Percentiles rank a stretch among this genome's conserved stretches.
Evolutionary conservation across 2,113 vertebrate genomes (phyloP).

Genomic region (Oryctolagus cuniculus): DNA sequence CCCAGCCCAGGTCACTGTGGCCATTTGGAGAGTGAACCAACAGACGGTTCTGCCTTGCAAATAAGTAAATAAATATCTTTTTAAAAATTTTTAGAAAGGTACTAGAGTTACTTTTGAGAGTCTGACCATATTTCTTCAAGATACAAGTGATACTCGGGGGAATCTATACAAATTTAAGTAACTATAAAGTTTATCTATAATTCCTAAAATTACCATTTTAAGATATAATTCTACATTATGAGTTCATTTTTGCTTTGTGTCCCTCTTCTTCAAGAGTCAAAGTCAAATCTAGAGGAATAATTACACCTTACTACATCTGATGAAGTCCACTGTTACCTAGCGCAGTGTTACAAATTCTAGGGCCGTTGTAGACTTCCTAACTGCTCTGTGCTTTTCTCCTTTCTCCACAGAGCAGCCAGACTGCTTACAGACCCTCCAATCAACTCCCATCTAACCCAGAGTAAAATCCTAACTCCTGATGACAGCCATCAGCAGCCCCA

Average conservation of each 20-base stretch:
- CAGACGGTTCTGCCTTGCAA: too few species aligned
- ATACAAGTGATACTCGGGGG: not conserved
- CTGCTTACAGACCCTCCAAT: not conserved
- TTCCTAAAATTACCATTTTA: slow-evolving; percentile 31
- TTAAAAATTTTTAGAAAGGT: not conserved
- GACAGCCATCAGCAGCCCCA: not conserved
- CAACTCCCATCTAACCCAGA: not conserved
- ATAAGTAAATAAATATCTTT: too few species aligned
- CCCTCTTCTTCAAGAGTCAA: not conserved
- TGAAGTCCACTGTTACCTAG: not conserved
- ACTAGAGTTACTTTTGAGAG: not conserved
- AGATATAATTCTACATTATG: slow-evolving; percentile 25
- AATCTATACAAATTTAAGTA: slow-evolving; percentile 44
- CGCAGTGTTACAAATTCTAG: not conserved
- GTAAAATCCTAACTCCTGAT: not conserved
- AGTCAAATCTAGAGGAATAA: not conserved
- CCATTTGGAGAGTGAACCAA: too few species aligned
- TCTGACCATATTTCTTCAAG: slow-evolving; percentile 44
- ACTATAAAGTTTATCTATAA: slow-evolving; percentile 30
- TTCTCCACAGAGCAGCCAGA: slow-evolving; percentile 18
- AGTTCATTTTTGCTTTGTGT: slow-evolving; percentile 44
- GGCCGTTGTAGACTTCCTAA: slow-evolving; percentile 12
- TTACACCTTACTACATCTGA: not conserved
- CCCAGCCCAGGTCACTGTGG: too few species aligned
- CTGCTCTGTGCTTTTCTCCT: not conserved